Evolutionary conservation across 2,113 vertebrate species (phyloP).

Genomic region (Macrotis lagotis): DNA sequence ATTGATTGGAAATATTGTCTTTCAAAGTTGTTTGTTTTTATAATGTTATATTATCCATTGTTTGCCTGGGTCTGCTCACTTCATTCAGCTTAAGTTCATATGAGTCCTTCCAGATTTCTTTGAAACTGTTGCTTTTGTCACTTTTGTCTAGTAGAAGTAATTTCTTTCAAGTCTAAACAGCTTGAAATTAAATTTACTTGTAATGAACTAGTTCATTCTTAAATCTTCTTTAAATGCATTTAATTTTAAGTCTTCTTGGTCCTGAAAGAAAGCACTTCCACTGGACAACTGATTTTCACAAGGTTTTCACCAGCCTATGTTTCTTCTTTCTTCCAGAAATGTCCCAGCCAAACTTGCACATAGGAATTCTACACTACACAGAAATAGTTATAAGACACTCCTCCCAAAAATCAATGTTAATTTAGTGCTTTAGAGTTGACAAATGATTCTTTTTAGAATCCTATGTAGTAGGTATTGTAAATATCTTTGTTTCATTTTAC

Average conservation of each 20-base stretch:
- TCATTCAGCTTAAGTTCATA: background rate
- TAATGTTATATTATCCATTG: background rate
- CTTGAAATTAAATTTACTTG: no score
- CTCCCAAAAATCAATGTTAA: background rate
- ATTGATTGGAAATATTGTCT: background rate
- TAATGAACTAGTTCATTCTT: slow-evolving; percentile 13
- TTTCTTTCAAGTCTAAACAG: background rate
- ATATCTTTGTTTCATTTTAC: background rate
- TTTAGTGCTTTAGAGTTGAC: background rate
- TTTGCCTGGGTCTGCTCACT: background rate
- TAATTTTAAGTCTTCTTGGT: slow-evolving; percentile 48
- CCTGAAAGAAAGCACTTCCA: slow-evolving; percentile 32
- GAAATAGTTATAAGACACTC: background rate
- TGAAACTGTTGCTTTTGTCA: background rate
- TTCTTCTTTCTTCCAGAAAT: no score
- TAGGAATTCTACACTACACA: no score
- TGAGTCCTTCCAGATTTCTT: background rate
- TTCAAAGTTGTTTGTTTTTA: background rate
- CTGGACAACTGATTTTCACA: background rate
- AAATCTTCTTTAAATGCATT: slow-evolving; percentile 57
- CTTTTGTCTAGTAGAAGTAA: background rate
- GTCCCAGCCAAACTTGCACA: no score
- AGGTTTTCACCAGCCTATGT: background rate
- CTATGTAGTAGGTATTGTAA: background rate
- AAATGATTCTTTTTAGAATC: background rate